Base-by-base conservation (phyloP, 1,140 invertebrate genomes). In the Euura lappo region DNA sequence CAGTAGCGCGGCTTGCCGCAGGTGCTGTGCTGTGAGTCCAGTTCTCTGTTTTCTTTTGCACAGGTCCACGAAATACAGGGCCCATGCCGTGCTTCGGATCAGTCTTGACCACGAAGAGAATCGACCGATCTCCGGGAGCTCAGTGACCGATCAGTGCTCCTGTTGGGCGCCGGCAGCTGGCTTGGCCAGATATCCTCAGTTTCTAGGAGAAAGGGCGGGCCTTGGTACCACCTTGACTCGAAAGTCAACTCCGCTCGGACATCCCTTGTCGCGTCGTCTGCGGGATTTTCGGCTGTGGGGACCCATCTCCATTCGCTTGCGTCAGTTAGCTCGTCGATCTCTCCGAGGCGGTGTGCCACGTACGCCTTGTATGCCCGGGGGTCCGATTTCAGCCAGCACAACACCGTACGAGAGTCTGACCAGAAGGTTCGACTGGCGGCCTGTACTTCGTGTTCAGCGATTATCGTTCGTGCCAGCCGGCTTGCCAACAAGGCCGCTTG, bases 311-410 rank as follows among this genome's bases (percentile, higher is more conserved):
- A 81, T 7, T 79, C 76, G 10, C n/a, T 1, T 3, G 44, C 43
- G 8, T 75, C 28, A 0, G 79, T 79, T 0, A 73, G n/a, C 10
- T 75, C 72, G 2, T 81, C 77, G 6, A 89, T 88, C 72, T 85
- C 81, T 2, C 76, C 76, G 2, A 88, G 71, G 4, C 87, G 70
- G 70, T 88, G 81, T 0, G 83, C 79, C 0, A 88, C 84, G 75
- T 84, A 89, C 0, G 77, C 71, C 74, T 86, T 85, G 74, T 83
- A 85, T 0, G 73, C 73, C 6, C 78, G n/a, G 1, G 78, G 45
- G 10, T 76, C 51, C 4, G 70, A 69, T 51, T 74, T 67, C 1
- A 88, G 78, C 84, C 85, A 87, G 4, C 46, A 11, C 0, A 85
- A 65, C 6, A 46, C 71, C 28, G 13, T 86, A 73, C 80, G 82